These are phyloP conservation scores for Hymenochirus boettgeri DNA, from an alignment of 2,113 vertebrate species.

Conservation along the genomic window DNA sequence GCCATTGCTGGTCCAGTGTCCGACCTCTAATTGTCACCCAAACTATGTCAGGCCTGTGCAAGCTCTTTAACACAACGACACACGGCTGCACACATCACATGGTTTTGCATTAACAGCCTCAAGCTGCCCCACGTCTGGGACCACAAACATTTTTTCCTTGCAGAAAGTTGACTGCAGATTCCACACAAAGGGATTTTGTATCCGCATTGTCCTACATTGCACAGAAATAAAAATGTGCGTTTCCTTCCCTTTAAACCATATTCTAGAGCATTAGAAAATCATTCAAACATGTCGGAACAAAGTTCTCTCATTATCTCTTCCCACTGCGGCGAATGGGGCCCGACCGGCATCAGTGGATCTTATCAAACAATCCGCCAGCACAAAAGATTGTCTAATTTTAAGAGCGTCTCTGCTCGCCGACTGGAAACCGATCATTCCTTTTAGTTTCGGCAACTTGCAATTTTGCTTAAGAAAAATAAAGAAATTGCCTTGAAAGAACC, in stretches of 20 bases:
- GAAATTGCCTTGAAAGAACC: conserved; percentile 59
- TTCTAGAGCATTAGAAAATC: conserved; percentile 6
- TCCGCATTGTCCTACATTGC: neutral
- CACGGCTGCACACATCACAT: no score
- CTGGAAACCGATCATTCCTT: conserved; percentile 64
- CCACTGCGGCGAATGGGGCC: conserved; percentile 46
- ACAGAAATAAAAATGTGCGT: neutral
- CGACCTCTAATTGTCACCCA: no score
- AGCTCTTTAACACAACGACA: no score
- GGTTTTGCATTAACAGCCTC: no score
- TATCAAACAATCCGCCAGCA: conserved; percentile 58
- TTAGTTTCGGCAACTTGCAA: conserved; percentile 70
- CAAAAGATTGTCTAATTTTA: conserved; percentile 59
- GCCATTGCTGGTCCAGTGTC: no score
- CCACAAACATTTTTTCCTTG: no score
- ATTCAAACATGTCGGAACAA: conserved; percentile 43
- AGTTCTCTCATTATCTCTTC: conserved; percentile 57
- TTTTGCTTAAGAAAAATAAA: conserved; percentile 50
- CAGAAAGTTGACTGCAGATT: no score
- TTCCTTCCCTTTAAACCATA: conserved; percentile 17
- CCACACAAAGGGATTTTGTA: no score
- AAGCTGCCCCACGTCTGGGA: no score
- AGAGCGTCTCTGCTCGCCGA: conserved; percentile 57
- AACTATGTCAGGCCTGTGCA: no score
- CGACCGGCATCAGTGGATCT: conserved; percentile 42